Conservation (phyloP, 1,140 invertebrate species). For the Drosophila mauritiana region DNA sequence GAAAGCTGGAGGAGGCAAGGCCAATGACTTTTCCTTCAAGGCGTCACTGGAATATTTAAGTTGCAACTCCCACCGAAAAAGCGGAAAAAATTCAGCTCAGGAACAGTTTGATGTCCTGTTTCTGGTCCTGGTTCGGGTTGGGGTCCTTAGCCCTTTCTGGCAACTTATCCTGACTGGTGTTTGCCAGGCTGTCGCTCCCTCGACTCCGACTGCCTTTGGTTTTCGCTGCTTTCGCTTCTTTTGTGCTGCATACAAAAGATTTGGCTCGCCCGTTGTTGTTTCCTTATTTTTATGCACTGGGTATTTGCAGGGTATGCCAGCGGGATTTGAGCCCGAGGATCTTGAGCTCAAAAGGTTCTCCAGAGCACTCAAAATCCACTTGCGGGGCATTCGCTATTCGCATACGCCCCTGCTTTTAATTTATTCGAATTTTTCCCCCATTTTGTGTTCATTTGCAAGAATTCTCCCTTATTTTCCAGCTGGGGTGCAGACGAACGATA, state of each 20-base stretch:
- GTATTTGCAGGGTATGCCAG: constrained; percentile 14
- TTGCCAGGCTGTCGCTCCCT: constrained; percentile 30
- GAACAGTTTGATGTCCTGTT: constrained; percentile 25
- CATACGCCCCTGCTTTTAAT: constrained; percentile 18
- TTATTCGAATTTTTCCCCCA: constrained; percentile 48
- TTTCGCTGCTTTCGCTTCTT: constrained; percentile 58
- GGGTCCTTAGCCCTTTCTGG: constrained; percentile 30
- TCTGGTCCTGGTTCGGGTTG: background rate
- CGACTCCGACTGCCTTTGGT: constrained; percentile 34
- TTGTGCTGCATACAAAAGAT: constrained; percentile 80
- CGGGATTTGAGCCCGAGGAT: background rate
- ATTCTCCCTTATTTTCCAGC: constrained; percentile 73
- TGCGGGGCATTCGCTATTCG: constrained; percentile 32
- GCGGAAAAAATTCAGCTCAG: constrained; percentile 22
- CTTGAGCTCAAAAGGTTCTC: constrained; percentile 1
- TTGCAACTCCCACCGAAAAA: constrained; percentile 13
- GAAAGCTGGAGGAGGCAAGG: constrained; percentile 54
- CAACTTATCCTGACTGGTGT: constrained; percentile 65
- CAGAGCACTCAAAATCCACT: background rate
- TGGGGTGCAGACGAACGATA: constrained; percentile 23
- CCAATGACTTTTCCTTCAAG: constrained; percentile 58
- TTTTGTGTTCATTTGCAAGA: constrained; percentile 80
- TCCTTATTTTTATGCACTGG: constrained; percentile 40
- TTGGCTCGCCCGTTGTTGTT: constrained; percentile 62
- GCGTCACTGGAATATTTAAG: constrained; percentile 45